Conservation (phyloP, 2,113 vertebrate genomes). For the Antennarius striatus region DNA sequence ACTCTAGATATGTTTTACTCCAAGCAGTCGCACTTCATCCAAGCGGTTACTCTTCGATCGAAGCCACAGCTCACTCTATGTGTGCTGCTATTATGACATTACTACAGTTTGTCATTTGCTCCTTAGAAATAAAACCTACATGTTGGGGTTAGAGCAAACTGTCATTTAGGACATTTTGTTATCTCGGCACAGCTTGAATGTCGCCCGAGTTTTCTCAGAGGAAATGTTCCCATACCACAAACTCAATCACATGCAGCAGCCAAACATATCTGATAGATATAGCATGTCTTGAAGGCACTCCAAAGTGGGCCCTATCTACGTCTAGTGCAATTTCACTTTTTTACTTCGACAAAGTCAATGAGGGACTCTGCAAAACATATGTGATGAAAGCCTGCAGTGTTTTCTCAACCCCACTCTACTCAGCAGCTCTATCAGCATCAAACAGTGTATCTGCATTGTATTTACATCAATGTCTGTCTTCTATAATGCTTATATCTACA, state of each 20-base stretch:
- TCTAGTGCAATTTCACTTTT: constrained; percentile 52
- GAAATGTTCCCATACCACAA: constrained; percentile 40
- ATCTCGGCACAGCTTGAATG: constrained; percentile 25
- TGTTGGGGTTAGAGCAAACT: constrained; percentile 5
- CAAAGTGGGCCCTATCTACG: constrained; percentile 46
- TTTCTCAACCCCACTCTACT: constrained; percentile 12
- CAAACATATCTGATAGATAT: constrained; percentile 42
- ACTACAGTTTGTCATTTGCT: constrained; percentile 44
- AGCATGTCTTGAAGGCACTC: constrained; percentile 44
- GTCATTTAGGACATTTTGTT: constrained; percentile 22
- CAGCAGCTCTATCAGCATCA: constrained; percentile 12
- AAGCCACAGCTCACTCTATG: constrained; percentile 36
- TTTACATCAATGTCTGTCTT: constrained; percentile 2
- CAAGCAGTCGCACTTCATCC: constrained; percentile 35
- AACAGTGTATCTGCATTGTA: not conserved
- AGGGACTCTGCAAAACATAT: constrained; percentile 51
- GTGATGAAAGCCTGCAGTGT: constrained; percentile 37
- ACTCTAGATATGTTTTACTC: constrained; percentile 62
- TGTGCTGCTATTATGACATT: constrained; percentile 45
- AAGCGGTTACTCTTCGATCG: constrained; percentile 37
- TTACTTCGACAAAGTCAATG: constrained; percentile 39
- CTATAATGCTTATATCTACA: constrained; percentile 7
- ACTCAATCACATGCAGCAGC: constrained; percentile 6
- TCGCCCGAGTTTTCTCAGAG: constrained; percentile 11
- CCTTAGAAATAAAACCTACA: constrained; percentile 14